These are phyloP conservation scores for Plectropomus leopardus DNA, from an alignment of 2,113 vertebrate genomes.

Conservation along the genomic window DNA sequence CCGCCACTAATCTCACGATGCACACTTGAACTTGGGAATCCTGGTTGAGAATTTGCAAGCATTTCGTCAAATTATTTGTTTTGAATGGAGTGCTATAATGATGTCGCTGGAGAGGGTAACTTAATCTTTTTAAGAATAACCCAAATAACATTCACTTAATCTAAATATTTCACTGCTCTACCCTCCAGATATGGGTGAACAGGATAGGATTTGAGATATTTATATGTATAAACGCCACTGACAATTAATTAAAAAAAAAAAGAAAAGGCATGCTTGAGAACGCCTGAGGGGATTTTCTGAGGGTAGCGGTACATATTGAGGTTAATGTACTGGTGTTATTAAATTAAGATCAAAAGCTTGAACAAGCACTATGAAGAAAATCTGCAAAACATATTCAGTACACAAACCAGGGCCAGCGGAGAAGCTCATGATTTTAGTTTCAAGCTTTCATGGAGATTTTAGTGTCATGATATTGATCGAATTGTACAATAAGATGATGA, in stretches of 20 bases:
- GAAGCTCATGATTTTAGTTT: constrained; percentile 5
- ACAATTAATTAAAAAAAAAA: constrained; percentile 6
- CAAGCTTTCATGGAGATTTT: not conserved
- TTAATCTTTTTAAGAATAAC: constrained; percentile 27
- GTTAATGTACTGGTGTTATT: constrained; percentile 58
- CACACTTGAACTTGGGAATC: constrained; percentile 19
- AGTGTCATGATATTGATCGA: constrained; percentile 1
- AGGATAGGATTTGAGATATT: constrained; percentile 46
- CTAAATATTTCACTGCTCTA: constrained; percentile 12
- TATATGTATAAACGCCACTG: constrained; percentile 6
- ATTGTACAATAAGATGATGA: constrained; percentile 10
- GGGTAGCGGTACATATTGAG: constrained; percentile 40
- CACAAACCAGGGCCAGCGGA: constrained; percentile 2
- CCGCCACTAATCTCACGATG: not conserved
- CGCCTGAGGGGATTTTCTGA: constrained; percentile 47
- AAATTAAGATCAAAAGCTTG: constrained; percentile 51
- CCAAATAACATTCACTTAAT: constrained; percentile 15
- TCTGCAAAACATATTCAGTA: constrained; percentile 24
- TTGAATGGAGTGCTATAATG: not conserved
- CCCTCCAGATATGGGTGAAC: constrained; percentile 44
- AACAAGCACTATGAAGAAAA: constrained; percentile 27
- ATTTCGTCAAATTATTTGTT: constrained; percentile 24
- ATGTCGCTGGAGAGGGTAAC: constrained; percentile 36
- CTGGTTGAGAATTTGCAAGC: constrained; percentile 6
- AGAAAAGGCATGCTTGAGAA: constrained; percentile 4